Percentiles rank a stretch among this genome's conserved stretches.
Conservation (phyloP, 1,140 invertebrate genomes). For the Caenorhabditis remanei region DNA sequence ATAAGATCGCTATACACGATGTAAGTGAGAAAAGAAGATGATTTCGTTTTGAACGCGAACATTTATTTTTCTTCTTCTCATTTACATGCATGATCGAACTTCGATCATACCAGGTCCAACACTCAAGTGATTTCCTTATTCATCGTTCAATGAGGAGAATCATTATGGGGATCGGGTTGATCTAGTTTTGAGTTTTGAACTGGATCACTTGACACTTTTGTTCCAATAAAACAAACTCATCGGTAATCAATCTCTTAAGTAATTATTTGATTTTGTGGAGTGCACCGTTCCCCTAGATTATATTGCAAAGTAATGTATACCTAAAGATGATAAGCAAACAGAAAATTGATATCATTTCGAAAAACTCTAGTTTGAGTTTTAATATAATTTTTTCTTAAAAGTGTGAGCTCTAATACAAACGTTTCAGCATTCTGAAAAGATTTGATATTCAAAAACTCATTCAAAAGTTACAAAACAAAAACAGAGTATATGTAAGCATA, state of each 20-base stretch:
- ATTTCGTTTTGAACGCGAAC: slow-evolving; percentile 51
- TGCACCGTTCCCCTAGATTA: not conserved
- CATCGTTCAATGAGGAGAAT: not conserved
- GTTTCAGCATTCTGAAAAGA: too few relatives aligned
- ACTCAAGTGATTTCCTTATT: slow-evolving; percentile 35
- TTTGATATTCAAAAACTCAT: not conserved
- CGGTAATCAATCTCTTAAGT: not conserved
- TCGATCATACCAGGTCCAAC: slow-evolving; percentile 28
- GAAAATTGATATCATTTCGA: not conserved
- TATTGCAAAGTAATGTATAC: slow-evolving; percentile 4
- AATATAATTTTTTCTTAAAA: not conserved
- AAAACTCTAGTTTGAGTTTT: not conserved
- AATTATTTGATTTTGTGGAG: slow-evolving; percentile 32
- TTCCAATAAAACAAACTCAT: not conserved
- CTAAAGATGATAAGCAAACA: not conserved
- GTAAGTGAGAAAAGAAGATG: slow-evolving; percentile 14
- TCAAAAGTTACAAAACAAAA: not conserved
- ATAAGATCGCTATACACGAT: slow-evolving; percentile 47
- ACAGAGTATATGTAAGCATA: not conserved
- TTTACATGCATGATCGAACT: slow-evolving; percentile 55
- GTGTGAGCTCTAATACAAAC: too few relatives aligned
- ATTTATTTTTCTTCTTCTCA: slow-evolving; percentile 4
- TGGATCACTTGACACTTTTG: slow-evolving; percentile 44
- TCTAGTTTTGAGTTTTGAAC: slow-evolving; percentile 45
- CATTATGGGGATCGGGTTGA: slow-evolving; percentile 30